Percentiles rank a stretch among this genome's conserved stretches.
Evolutionary conservation across 2,113 vertebrate species (phyloP).

Genomic region (Smithornis capensis): DNA sequence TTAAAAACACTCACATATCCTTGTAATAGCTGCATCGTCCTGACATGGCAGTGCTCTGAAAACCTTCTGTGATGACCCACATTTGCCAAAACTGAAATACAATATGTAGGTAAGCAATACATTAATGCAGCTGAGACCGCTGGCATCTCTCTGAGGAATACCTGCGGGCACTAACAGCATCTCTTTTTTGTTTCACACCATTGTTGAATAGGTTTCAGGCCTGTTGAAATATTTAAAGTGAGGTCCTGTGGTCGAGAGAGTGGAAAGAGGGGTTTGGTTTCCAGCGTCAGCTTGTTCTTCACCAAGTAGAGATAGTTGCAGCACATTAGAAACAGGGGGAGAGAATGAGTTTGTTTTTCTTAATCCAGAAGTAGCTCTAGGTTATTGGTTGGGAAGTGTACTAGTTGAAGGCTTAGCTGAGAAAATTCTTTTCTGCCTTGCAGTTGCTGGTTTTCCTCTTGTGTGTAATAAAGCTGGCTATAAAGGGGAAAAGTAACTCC

Average conservation of each 20-base stretch:
- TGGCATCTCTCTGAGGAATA: neutral
- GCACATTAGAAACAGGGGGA: neutral
- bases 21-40: neutral
- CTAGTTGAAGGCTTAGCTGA: neutral
- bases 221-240: neutral
- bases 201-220: neutral
- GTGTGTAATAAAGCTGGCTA: neutral
- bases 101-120: neutral
- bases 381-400: neutral
- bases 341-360: neutral
- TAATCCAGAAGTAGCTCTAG: neutral
- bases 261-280: neutral
- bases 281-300: neutral
- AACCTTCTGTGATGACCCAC: neutral
- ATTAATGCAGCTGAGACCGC: neutral
- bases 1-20: accelerated
- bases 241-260: accelerated
- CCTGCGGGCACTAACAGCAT: neutral
- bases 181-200: neutral
- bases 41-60: accelerated
- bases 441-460: neutral
- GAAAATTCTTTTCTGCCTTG: neutral
- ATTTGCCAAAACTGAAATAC: neutral
- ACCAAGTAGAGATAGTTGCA: neutral
- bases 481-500: neutral